Conservation (phyloP, 2,113 vertebrate species). For the Rhea pennata region DNA sequence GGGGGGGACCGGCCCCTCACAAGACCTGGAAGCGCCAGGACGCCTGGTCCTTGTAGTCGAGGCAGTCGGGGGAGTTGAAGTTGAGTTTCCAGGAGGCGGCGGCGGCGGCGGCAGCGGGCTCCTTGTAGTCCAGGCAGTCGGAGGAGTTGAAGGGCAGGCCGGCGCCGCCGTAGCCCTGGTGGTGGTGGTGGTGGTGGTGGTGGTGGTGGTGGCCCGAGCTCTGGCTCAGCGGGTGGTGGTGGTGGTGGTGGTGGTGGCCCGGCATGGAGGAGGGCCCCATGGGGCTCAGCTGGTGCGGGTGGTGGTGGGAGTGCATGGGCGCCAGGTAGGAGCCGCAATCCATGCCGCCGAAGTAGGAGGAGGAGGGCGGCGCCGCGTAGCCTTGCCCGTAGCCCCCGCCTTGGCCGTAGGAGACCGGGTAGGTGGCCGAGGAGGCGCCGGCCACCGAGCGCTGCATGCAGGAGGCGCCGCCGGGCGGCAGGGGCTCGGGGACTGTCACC, state of each 20-base stretch:
- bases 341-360: constrained; percentile 95
- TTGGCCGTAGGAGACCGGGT: constrained; percentile 95
- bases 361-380: constrained; percentile 87
- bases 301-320: constrained; percentile 96
- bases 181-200: constrained; percentile 90
- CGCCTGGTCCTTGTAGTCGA: constrained; percentile 99
- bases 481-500: constrained; percentile 84
- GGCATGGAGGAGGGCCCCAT: constrained; percentile 94
- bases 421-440: constrained; percentile 83
- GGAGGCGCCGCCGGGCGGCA: constrained; percentile 87
- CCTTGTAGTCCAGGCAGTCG: constrained; percentile 99
- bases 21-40: constrained; percentile 99
- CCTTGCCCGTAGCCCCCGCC: constrained; percentile 90
- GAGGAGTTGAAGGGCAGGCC: constrained; percentile 94
- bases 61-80: constrained; percentile 97
- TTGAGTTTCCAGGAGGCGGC: constrained; percentile 96
- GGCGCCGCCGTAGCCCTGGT: constrained; percentile 88
- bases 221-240: constrained; percentile 87
- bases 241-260: constrained; percentile 69
- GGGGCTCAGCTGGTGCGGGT: constrained; percentile 94
- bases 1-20: constrained; percentile 74
- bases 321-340: constrained; percentile 95
- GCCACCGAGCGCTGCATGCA: constrained; percentile 91
- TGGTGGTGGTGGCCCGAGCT: constrained; percentile 91
- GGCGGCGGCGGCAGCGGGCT: constrained; percentile 83